A percentile compares a stretch with the other conserved stretches of the same genome.
phyloP scores from a whole-genome alignment of 2,888 invertebrate species.

The Leptopilina drosophilae region DNA sequence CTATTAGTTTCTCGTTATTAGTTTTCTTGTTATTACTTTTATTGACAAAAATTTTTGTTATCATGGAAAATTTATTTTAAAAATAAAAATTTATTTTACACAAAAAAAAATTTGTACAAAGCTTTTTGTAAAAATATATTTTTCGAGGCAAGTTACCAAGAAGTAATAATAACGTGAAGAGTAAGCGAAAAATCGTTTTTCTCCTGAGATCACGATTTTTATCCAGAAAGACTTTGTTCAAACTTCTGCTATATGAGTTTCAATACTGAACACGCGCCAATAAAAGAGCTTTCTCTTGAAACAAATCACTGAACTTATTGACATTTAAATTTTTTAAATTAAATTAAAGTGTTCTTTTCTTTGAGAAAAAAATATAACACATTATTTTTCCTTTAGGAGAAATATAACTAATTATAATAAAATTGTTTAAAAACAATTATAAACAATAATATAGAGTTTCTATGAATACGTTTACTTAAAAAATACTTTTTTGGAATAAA shows the following conservation, averaged over 20 bases:
- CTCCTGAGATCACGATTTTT: constrained; percentile 36
- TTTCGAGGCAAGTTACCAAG: constrained; percentile 17
- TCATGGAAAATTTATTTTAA: too few relatives aligned
- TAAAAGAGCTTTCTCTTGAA: neutral
- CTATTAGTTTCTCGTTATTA: too few relatives aligned
- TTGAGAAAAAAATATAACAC: neutral
- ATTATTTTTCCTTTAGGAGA: too few relatives aligned
- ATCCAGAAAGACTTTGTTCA: constrained; percentile 21
- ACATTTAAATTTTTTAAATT: neutral
- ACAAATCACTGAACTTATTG: neutral
- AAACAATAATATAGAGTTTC: too few relatives aligned
- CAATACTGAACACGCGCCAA: constrained; percentile 25
- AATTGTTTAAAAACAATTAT: too few relatives aligned
- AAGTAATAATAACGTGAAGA: constrained; percentile 36
- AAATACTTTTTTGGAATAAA: too few relatives aligned
- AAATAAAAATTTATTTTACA: too few relatives aligned
- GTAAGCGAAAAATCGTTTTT: constrained; percentile 30
- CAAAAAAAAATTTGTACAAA: too few relatives aligned
- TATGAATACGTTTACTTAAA: too few relatives aligned
- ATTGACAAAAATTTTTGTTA: too few relatives aligned
- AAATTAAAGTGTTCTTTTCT: neutral
- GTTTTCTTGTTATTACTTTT: too few relatives aligned
- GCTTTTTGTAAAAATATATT: constrained; percentile 11
- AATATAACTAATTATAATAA: too few relatives aligned
- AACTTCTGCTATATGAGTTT: constrained; percentile 37